phyloP scores from a whole-genome alignment of 2,888 invertebrate species.

The Mesoligia furuncula region DNA sequence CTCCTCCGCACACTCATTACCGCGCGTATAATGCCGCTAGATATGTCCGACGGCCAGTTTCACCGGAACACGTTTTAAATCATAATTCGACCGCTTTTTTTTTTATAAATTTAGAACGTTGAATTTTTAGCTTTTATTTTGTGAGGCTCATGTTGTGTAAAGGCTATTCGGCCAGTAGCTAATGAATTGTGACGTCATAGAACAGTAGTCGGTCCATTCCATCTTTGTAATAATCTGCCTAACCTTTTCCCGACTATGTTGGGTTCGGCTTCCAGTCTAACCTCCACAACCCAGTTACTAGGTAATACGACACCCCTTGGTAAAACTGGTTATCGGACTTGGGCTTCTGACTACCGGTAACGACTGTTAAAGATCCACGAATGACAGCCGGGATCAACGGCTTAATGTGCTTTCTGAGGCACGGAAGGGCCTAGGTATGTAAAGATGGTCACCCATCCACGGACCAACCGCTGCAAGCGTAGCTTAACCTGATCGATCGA shows the following conservation, averaged over 20 bases:
- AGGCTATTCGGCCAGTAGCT: constrained; percentile 53
- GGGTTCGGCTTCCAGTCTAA: neutral
- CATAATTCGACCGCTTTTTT: constrained; percentile 89
- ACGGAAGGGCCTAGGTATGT: neutral
- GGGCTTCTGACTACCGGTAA: neutral
- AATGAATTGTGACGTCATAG: constrained; percentile 53
- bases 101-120: constrained; percentile 86
- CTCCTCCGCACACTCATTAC: constrained; percentile 85
- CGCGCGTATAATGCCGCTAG: constrained; percentile 88
- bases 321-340: no score
- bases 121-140: constrained; percentile 82
- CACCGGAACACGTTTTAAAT: constrained; percentile 91
- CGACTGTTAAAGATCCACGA: neutral
- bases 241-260: neutral
- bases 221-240: neutral
- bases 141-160: constrained; percentile 51
- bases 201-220: constrained; percentile 27
- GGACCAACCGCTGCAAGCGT: neutral
- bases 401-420: neutral
- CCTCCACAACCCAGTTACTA: no score
- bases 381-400: neutral
- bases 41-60: constrained; percentile 89
- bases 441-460: neutral
- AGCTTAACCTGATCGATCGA: neutral
- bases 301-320: no score